These are phyloP conservation scores for Jordanella pulchra DNA, from an alignment of 2,797 vertebrate genomes.

Conservation along the genomic window DNA sequence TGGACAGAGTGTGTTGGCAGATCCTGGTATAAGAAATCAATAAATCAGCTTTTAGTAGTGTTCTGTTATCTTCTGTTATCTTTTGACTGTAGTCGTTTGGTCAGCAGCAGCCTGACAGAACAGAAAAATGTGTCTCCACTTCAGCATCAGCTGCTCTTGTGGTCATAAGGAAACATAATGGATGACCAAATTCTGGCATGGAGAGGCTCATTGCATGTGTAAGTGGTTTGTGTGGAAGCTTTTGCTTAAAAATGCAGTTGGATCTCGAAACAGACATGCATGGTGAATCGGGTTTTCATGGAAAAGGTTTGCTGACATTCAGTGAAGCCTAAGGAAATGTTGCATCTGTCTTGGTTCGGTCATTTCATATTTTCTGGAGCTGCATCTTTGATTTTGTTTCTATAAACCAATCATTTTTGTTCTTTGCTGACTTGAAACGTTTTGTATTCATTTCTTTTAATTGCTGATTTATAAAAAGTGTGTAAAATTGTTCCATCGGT, in stretches of 20 bases:
- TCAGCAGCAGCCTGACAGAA: background rate
- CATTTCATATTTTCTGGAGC: background rate
- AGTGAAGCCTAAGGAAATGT: conserved; percentile 34
- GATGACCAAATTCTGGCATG: background rate
- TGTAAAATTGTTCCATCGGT: conserved; percentile 7
- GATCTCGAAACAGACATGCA: conserved; percentile 24
- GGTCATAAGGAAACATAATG: background rate
- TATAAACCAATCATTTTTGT: conserved; percentile 7
- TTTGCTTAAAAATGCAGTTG: conserved; percentile 11
- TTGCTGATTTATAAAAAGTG: conserved; percentile 11
- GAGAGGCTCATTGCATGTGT: conserved; percentile 8
- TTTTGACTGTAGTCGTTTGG: conserved; percentile 21
- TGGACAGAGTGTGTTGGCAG: conserved; percentile 62
- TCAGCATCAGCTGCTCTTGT: background rate
- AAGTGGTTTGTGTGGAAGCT: conserved; percentile 9
- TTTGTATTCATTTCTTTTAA: conserved; percentile 12
- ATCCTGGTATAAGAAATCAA: conserved; percentile 21
- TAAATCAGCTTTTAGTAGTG: conserved; percentile 32
- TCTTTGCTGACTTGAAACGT: background rate
- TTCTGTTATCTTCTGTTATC: conserved; percentile 27
- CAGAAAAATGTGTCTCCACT: background rate
- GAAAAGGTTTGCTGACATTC: conserved; percentile 22
- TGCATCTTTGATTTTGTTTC: conserved; percentile 1
- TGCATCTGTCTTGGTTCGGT: conserved; percentile 40
- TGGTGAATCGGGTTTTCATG: conserved; percentile 29